These are phyloP conservation scores for Cotesia glomerata DNA, from an alignment of 1,140 invertebrate species.

Conservation along the genomic window DNA sequence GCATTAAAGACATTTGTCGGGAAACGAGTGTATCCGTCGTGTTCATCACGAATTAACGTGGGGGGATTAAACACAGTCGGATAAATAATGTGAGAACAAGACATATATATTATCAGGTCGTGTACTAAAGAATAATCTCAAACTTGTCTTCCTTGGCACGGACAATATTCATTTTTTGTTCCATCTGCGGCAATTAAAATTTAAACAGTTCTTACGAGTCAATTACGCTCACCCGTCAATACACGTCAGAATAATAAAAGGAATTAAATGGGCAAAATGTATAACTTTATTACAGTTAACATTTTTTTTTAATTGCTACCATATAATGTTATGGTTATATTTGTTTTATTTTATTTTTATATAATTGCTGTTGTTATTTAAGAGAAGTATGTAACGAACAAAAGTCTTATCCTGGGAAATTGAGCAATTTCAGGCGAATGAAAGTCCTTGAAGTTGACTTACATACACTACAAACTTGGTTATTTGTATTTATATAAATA, in stretches of 20 bases:
- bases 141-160: background rate
- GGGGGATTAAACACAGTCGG: background rate
- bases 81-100: conserved; percentile 2
- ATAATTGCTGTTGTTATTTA: too few relatives aligned
- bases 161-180: background rate
- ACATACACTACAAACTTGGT: too few relatives aligned
- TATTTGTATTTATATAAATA: background rate
- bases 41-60: conserved; percentile 24
- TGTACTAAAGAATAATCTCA: background rate
- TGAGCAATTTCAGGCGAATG: too few relatives aligned
- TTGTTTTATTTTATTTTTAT: too few relatives aligned
- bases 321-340: too few relatives aligned
- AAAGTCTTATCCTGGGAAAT: too few relatives aligned
- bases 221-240: background rate
- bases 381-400: too few relatives aligned
- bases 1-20: conserved; percentile 3
- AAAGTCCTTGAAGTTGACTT: too few relatives aligned
- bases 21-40: conserved; percentile 20
- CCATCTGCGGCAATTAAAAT: background rate
- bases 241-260: background rate
- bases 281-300: background rate
- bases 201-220: background rate
- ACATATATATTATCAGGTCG: too few relatives aligned
- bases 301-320: background rate
- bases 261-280: background rate